phyloP scores from a whole-genome alignment of 2,113 vertebrate genomes.

The Acanthisitta chloris region DNA sequence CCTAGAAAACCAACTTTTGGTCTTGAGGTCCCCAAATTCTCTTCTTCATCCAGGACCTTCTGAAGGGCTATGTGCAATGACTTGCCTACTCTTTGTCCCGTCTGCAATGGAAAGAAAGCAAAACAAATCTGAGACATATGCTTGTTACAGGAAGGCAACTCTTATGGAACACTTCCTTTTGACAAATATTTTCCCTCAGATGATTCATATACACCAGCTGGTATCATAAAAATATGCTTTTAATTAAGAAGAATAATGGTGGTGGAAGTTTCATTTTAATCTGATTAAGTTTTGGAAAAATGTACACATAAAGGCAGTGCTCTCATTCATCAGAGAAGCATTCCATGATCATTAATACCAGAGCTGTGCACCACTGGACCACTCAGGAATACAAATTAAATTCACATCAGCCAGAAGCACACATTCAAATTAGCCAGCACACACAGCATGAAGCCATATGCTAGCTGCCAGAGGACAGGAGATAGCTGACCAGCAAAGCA shows the following conservation, averaged over 20 bases:
- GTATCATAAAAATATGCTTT: background rate
- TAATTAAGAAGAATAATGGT: background rate
- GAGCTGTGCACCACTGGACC: background rate
- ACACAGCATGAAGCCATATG: background rate
- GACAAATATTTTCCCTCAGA: background rate
- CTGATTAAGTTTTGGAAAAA: background rate
- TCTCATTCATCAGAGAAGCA: background rate
- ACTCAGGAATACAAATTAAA: background rate
- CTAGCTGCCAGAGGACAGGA: background rate
- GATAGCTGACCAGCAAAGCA: background rate
- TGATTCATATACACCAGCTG: background rate
- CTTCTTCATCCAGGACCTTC: conserved; percentile 85
- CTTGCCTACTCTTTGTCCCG: conserved; percentile 89
- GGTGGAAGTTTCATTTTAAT: background rate
- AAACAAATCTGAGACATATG: background rate
- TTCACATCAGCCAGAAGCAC: background rate
- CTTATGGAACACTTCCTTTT: background rate
- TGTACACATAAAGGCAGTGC: background rate
- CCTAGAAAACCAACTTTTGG: conserved; percentile 93
- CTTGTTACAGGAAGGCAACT: background rate
- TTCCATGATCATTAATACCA: background rate
- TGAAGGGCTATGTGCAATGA: conserved; percentile 83
- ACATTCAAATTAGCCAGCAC: background rate
- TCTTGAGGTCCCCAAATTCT: conserved; percentile 81
- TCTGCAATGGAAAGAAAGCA: conserved; percentile 70